These are phyloP conservation scores for Amblyraja radiata DNA, from an alignment of 2,797 vertebrate genomes.

Conservation along the genomic window DNA sequence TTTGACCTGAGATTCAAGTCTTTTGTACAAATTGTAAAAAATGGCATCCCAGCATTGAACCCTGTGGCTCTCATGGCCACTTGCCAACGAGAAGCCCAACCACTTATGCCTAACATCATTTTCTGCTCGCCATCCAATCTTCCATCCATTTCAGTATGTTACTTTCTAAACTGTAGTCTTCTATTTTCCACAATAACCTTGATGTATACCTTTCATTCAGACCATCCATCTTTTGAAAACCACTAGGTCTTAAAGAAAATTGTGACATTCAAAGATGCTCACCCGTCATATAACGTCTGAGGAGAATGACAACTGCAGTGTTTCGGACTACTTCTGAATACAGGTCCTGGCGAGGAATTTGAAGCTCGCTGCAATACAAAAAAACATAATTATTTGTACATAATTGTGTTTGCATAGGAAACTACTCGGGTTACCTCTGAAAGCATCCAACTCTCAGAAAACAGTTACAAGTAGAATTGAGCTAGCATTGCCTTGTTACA, in stretches of 20 bases:
- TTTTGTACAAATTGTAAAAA: too few species aligned
- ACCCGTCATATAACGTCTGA: slow-evolving; percentile 71
- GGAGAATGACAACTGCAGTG: slow-evolving; percentile 63
- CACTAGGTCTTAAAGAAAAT: neutral
- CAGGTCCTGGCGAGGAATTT: slow-evolving; percentile 60
- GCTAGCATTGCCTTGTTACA: neutral
- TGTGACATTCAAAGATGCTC: slow-evolving; percentile 42
- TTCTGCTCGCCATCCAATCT: too few species aligned
- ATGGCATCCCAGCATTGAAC: too few species aligned
- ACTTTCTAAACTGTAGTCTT: too few species aligned
- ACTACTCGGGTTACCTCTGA: neutral
- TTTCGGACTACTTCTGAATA: slow-evolving; percentile 68
- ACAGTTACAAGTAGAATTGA: too few species aligned
- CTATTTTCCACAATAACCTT: too few species aligned
- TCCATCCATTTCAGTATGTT: too few species aligned
- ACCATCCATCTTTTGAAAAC: neutral
- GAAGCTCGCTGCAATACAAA: slow-evolving; percentile 61
- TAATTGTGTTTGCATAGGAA: neutral
- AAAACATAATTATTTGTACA: slow-evolving; percentile 26
- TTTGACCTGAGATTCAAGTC: too few species aligned
- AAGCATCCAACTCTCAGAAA: neutral
- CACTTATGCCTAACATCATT: too few species aligned
- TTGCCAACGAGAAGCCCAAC: too few species aligned
- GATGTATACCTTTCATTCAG: neutral
- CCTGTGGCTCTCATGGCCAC: too few species aligned